Percentiles rank a stretch among this genome's conserved stretches.
These are phyloP conservation scores for Styela clava DNA, from an alignment of 23 tunicate genomes.

Conservation along the genomic window DNA sequence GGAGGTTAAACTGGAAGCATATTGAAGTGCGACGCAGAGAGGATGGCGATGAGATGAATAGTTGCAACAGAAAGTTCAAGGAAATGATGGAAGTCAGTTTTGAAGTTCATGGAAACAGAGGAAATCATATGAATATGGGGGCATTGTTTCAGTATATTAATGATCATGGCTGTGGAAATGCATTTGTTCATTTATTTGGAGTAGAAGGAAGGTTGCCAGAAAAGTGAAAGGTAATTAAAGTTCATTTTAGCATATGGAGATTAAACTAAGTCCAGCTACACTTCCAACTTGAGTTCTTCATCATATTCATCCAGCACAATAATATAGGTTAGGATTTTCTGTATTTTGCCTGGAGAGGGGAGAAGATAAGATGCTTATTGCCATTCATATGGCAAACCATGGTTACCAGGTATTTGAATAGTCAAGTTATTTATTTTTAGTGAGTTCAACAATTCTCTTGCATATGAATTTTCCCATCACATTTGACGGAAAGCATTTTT, in stretches of 20 bases:
- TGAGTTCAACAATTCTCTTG: too few relatives aligned
- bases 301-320: too few relatives aligned
- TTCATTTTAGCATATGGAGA: background rate
- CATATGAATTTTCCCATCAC: too few relatives aligned
- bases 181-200: conserved; percentile 48
- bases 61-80: conserved; percentile 25
- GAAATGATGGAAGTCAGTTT: conserved; percentile 51
- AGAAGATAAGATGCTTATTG: too few relatives aligned
- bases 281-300: too few relatives aligned
- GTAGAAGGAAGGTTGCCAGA: conserved; percentile 44
- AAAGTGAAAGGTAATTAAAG: conserved; percentile 24
- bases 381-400: too few relatives aligned
- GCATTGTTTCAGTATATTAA: conserved; percentile 40
- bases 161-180: conserved; percentile 39
- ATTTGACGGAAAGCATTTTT: too few relatives aligned
- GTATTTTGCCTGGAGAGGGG: too few relatives aligned
- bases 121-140: conserved; percentile 69
- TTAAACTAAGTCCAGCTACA: background rate
- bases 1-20: conserved; percentile 62
- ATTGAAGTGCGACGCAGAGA: conserved; percentile 64
- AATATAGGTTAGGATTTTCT: too few relatives aligned
- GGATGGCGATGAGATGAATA: background rate
- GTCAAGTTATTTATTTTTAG: too few relatives aligned
- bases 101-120: conserved; percentile 61
- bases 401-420: too few relatives aligned